Percentiles rank a stretch among this genome's conserved stretches.
Conservation (phyloP, 1,140 invertebrate species). For the Bactericera cockerelli region DNA sequence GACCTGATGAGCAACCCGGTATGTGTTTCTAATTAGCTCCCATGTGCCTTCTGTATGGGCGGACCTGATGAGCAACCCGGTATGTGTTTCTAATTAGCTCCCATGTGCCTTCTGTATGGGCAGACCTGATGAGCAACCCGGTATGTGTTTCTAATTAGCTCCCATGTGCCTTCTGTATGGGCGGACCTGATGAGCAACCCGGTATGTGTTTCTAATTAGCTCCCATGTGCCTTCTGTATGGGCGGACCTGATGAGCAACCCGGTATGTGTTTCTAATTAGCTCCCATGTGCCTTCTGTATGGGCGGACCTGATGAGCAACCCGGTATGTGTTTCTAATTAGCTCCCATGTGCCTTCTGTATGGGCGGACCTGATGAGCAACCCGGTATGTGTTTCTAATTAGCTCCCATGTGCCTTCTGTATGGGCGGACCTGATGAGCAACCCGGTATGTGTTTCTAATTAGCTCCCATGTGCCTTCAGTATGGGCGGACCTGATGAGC, state of each 20-base stretch:
- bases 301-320: slow-evolving; percentile 88
- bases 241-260: slow-evolving; percentile 85
- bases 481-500: slow-evolving; percentile 90
- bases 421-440: slow-evolving; percentile 89
- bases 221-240: slow-evolving; percentile 85
- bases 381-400: slow-evolving; percentile 63
- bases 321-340: slow-evolving; percentile 66
- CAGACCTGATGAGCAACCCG: slow-evolving; percentile 81
- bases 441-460: slow-evolving; percentile 68
- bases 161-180: slow-evolving; percentile 87
- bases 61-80: slow-evolving; percentile 81
- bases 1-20: slow-evolving; percentile 83
- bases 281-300: slow-evolving; percentile 80
- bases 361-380: slow-evolving; percentile 92
- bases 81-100: slow-evolving; percentile 60
- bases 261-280: slow-evolving; percentile 67
- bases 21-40: slow-evolving; percentile 52
- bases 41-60: slow-evolving; percentile 91
- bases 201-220: slow-evolving; percentile 59
- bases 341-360: slow-evolving; percentile 76
- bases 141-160: slow-evolving; percentile 62
- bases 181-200: slow-evolving; percentile 85
- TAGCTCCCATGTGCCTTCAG: slow-evolving; percentile 77
- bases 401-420: slow-evolving; percentile 79
- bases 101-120: slow-evolving; percentile 88